phyloP scores from a whole-genome alignment of 2,888 invertebrate genomes.

The Tortricodes alternella region DNA sequence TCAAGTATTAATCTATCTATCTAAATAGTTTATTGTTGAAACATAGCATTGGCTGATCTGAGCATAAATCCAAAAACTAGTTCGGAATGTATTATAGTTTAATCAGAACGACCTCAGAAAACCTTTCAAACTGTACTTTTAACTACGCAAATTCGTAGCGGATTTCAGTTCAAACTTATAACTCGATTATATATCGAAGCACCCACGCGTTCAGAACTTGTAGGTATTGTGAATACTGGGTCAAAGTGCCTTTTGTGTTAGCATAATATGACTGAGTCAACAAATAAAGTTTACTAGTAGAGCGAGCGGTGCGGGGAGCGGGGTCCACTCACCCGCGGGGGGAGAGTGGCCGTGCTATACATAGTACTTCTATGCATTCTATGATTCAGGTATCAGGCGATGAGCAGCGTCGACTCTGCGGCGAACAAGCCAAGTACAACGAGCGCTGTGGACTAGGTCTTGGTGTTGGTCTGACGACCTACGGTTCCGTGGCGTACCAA shows the following conservation, averaged over 20 bases:
- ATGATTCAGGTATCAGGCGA: constrained; percentile 87
- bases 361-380: too few relatives aligned
- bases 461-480: constrained; percentile 83
- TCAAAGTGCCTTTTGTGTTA: background rate
- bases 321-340: too few relatives aligned
- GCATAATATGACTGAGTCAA: background rate
- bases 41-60: too few relatives aligned
- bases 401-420: constrained; percentile 86
- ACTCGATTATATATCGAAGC: too few relatives aligned
- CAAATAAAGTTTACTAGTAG: background rate
- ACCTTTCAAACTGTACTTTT: background rate
- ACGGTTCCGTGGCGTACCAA: constrained; percentile 90
- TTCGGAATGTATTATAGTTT: too few relatives aligned
- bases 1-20: too few relatives aligned
- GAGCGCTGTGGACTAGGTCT: constrained; percentile 73
- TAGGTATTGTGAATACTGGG: background rate
- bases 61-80: too few relatives aligned
- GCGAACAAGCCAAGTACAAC: constrained; percentile 83
- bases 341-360: too few relatives aligned
- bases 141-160: background rate
- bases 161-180: background rate
- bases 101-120: background rate
- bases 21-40: too few relatives aligned
- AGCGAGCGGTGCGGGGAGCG: too few relatives aligned
- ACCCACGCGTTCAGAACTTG: background rate